A percentile compares a stretch with the other conserved stretches of the same genome.
Evolutionary conservation across 1,140 invertebrate genomes (phyloP).

Genomic region (Conopomorpha cramerella): DNA sequence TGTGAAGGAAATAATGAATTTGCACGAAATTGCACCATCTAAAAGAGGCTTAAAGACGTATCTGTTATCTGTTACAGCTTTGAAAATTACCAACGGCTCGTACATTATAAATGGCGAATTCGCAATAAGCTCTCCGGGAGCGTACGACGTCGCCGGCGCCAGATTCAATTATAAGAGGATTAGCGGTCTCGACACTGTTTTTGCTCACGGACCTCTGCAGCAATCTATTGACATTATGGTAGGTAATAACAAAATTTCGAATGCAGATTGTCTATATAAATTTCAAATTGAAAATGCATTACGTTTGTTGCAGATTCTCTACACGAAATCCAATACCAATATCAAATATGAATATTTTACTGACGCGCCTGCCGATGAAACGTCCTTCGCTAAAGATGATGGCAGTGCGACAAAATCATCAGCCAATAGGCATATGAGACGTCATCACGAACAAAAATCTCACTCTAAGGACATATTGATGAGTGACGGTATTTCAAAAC

Average conservation of each 20-base stretch:
- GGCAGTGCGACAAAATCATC: no score
- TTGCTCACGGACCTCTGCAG: slow-evolving; percentile 70
- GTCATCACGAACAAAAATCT: no score
- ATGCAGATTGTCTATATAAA: no score
- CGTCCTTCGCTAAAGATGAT: not conserved
- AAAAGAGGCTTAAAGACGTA: no score
- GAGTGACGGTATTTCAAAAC: no score
- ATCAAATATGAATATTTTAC: slow-evolving; percentile 81
- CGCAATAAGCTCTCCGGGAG: slow-evolving; percentile 65
- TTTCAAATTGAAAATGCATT: no score
- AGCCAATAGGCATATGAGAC: not conserved
- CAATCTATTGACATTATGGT: slow-evolving; percentile 77
- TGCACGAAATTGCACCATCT: no score
- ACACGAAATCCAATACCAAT: slow-evolving; percentile 72
- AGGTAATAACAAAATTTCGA: not conserved
- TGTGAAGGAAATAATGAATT: no score
- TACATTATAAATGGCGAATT: slow-evolving; percentile 76
- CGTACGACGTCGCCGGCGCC: slow-evolving; percentile 72
- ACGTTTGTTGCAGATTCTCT: slow-evolving; percentile 67
- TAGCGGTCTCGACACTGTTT: slow-evolving; percentile 58
- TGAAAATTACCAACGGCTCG: slow-evolving; percentile 67
- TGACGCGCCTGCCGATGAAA: slow-evolving; percentile 9
- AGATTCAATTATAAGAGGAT: slow-evolving; percentile 71
- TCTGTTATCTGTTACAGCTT: slow-evolving; percentile 52
- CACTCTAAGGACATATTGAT: no score